A percentile compares a stretch with the other conserved stretches of the same genome.
Evolutionary conservation across 2,113 vertebrate genomes (phyloP).

Genomic region (Phyllopteryx taeniolatus): DNA sequence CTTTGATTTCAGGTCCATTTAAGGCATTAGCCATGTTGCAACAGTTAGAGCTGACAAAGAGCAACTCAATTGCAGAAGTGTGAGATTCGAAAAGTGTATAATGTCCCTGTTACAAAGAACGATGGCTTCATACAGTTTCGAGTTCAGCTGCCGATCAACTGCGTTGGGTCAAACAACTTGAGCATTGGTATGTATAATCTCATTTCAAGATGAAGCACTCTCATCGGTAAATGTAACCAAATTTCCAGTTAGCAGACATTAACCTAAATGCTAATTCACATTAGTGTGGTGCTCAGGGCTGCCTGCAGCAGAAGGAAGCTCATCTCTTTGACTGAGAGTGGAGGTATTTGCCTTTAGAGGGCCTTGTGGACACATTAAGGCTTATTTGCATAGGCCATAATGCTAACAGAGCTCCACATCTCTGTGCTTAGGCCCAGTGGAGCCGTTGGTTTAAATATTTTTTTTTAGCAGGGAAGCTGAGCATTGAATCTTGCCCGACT

Average conservation of each 20-base stretch:
- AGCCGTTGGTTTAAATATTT: constrained; percentile 69
- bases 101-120: background rate
- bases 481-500: constrained; percentile 47
- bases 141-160: no score
- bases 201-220: constrained; percentile 5
- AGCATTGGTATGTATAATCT: background rate
- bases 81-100: no score
- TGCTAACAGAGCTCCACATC: constrained; percentile 60
- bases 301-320: constrained; percentile 46
- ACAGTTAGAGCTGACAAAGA: no score
- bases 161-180: background rate
- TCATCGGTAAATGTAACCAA: constrained; percentile 29
- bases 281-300: constrained; percentile 21
- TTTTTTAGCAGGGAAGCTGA: constrained; percentile 45
- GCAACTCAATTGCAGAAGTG: no score
- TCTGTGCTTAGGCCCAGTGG: constrained; percentile 65
- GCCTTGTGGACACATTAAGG: constrained; percentile 75
- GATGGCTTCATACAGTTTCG: background rate
- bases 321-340: constrained; percentile 59
- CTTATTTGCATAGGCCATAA: constrained; percentile 74
- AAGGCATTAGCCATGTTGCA: no score
- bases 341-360: constrained; percentile 73
- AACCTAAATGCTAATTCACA: constrained; percentile 1
- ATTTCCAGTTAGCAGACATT: constrained; percentile 14
- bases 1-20: no score